Percentiles rank a stretch among this genome's conserved stretches.
Conservation (phyloP, 2,797 vertebrate species). For the Gymnothorax reevesii region DNA sequence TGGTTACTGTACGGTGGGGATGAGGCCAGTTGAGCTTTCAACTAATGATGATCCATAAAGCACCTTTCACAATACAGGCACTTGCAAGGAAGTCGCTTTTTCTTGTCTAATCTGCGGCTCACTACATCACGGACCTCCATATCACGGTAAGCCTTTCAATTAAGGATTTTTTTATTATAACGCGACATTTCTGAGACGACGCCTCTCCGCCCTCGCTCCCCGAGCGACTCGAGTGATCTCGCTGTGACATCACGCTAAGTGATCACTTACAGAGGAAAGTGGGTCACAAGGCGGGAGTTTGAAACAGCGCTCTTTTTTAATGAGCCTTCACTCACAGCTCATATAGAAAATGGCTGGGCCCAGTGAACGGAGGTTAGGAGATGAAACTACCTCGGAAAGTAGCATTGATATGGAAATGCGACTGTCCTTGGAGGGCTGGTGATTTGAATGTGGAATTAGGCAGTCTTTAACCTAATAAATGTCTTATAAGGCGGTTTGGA, state of each 20-base stretch:
- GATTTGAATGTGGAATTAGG: slow-evolving; percentile 22
- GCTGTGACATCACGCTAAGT: not conserved
- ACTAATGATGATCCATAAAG: not conserved
- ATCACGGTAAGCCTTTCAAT: not conserved
- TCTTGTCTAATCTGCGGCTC: not conserved
- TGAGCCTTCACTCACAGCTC: not conserved
- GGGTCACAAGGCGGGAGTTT: not conserved
- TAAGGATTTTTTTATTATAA: not conserved
- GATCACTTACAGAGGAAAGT: not conserved
- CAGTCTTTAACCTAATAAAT: slow-evolving; percentile 17
- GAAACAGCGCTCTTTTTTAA: not conserved
- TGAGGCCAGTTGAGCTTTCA: not conserved
- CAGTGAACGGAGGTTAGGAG: not conserved
- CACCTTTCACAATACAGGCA: not conserved
- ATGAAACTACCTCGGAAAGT: not conserved
- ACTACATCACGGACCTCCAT: not conserved
- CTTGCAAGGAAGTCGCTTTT: not conserved
- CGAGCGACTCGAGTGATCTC: not conserved
- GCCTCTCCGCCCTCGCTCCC: not conserved
- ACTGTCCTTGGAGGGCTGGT: not conserved
- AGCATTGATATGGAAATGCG: slow-evolving; percentile 12
- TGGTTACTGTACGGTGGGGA: not conserved
- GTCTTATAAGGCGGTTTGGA: not conserved
- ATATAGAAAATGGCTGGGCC: not conserved
- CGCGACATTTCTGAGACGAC: not conserved